A percentile compares a stretch with the other conserved stretches of the same genome.
Conservation (phyloP, 2,888 invertebrate species). For the Nymphalis urticae region DNA sequence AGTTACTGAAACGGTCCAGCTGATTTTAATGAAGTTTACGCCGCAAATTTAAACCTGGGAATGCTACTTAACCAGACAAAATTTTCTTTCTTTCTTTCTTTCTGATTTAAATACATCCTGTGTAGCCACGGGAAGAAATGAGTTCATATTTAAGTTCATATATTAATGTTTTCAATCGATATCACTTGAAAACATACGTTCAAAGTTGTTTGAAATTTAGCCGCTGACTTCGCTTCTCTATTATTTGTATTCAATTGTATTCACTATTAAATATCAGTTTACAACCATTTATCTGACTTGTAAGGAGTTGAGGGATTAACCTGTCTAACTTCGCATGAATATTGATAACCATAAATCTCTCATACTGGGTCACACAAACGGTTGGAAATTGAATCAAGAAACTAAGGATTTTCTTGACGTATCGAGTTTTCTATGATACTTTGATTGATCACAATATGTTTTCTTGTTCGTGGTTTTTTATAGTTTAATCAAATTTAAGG, state of each 20-base stretch:
- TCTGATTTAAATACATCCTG: too few species aligned
- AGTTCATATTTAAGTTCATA: too few species aligned
- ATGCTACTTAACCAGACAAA: too few species aligned
- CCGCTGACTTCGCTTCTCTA: neutral
- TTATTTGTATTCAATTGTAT: conserved; percentile 8
- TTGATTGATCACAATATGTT: neutral
- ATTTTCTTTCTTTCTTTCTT: too few species aligned
- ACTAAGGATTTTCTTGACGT: conserved; percentile 9
- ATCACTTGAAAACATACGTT: too few species aligned
- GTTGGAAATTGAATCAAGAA: neutral
- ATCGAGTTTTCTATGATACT: conserved; percentile 7
- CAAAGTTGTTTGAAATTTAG: too few species aligned
- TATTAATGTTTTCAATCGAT: too few species aligned
- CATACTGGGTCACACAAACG: conserved; percentile 4
- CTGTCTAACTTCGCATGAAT: conserved; percentile 5
- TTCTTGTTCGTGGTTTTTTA: neutral
- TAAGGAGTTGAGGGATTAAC: conserved; percentile 7
- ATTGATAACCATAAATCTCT: conserved; percentile 11
- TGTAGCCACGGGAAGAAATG: too few species aligned
- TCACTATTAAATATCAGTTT: conserved; percentile 2
- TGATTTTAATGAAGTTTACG: too few species aligned
- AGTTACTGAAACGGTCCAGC: too few species aligned
- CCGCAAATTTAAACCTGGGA: too few species aligned
- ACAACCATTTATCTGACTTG: conserved; percentile 6
- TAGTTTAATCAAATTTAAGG: neutral